Conservation (phyloP, 2,113 vertebrate genomes). For the Pogonocichla stellata region DNA sequence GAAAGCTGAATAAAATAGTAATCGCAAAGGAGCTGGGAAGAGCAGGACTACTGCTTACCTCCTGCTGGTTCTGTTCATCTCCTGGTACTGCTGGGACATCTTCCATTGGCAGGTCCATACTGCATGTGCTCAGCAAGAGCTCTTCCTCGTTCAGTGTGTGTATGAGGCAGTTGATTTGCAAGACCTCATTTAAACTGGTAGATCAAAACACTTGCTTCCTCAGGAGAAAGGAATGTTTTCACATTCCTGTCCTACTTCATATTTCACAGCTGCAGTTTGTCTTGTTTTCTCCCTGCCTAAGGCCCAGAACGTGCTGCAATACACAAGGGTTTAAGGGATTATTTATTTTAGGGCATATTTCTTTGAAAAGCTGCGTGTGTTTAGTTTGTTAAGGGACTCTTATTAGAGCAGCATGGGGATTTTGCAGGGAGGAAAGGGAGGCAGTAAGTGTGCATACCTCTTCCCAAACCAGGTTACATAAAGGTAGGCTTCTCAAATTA, state of each 20-base stretch:
- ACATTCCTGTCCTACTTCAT: constrained; percentile 43
- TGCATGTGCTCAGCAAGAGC: not conserved
- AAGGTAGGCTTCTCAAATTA: not conserved
- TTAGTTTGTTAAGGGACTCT: not conserved
- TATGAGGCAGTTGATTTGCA: not conserved
- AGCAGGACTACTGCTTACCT: not conserved
- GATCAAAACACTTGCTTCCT: constrained; percentile 35
- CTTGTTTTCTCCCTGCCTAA: constrained; percentile 34
- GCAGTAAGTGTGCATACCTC: not conserved
- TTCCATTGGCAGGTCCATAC: fast-evolving
- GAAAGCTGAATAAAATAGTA: not conserved
- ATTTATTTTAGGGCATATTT: constrained; percentile 17
- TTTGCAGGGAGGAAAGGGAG: not conserved
- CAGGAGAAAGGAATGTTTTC: constrained; percentile 60
- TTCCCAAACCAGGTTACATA: not conserved
- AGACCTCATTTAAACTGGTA: not conserved
- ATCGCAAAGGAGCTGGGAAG: not conserved
- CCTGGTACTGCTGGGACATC: not conserved
- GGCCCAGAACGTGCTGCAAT: constrained; percentile 34
- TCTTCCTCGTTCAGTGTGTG: not conserved
- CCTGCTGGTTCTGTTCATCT: not conserved
- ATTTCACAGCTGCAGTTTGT: constrained; percentile 54
- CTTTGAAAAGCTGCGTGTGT: not conserved
- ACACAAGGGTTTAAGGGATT: constrained; percentile 26
- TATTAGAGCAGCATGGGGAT: not conserved